Base-by-base conservation (phyloP, 2,888 invertebrate species). In the Cremastinae sp. region DNA sequence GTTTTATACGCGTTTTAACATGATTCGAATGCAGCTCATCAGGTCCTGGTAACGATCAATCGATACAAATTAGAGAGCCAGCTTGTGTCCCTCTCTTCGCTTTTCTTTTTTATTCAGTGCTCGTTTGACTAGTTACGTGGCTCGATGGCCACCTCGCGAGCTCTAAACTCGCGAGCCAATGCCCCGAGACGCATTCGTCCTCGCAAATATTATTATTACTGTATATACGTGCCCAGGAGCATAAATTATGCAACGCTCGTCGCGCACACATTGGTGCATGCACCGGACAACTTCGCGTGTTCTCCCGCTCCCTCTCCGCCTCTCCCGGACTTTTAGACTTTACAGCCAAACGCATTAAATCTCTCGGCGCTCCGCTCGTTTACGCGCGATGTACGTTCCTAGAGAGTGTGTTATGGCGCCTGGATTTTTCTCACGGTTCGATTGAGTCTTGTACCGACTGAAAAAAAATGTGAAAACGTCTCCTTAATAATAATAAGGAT, bases 221-320 rank as follows among this genome's bases (percentile, higher is more conserved):
- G 7, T 16, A 12, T 56, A 28, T 41, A 55, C 61, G 49, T 69
- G 35, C 55, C 61, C 66, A 51, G 71, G 65, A 70, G 43, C 65
- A 74, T 80, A 79, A 80, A 80, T 80, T 80, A 79, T 80, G 75
- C 75, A 79, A 74, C 69, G 71, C 59, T 65, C 76, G 76, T 77
- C 73, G 69, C 73, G 76, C 59, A 69, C 59, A 69, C 53, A 69
- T 70, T 73, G 66, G 68, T 28, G 28, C 28, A n/a, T 71, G 71
- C 75, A 78, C 53, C 43, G 65, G 69, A 70, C 73, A 70, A 77
- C 59, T 76, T 47, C 8, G 64, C 64, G 64, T 39, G 65, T 64
- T 37, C 20, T 45, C 7, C 39, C 43, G 8, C 35, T 69, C 56
- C 20, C 47, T 35, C 59, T 53, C 51, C 41, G 51, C 59, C 45